phyloP scores from a whole-genome alignment of 2,113 vertebrate genomes.

The Barnardius zonarius region DNA sequence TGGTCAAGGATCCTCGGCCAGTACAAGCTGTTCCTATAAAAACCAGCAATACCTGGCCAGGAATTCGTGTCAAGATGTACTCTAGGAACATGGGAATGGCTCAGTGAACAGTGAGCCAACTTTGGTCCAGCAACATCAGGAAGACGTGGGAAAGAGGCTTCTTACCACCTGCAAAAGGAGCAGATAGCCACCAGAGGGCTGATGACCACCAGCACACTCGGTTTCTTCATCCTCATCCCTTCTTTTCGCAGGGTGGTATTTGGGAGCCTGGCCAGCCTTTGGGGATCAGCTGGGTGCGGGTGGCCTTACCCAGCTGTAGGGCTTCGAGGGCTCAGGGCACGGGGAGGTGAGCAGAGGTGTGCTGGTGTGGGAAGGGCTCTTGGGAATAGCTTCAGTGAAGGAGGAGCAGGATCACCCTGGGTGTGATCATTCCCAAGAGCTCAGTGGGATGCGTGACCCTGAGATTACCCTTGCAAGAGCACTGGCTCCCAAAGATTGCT shows the following conservation, averaged over 20 bases:
- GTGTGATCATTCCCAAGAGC: not conserved
- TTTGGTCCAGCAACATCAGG: conserved; percentile 57
- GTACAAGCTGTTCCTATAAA: not conserved
- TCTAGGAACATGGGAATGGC: not conserved
- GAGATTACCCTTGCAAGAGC: conserved; percentile 61
- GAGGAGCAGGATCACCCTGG: not conserved
- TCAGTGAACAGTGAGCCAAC: conserved; percentile 28
- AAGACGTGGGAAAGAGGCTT: conserved; percentile 37
- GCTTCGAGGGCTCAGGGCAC: not conserved
- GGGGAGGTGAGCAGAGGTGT: not conserved
- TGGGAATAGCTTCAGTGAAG: not conserved
- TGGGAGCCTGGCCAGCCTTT: not conserved
- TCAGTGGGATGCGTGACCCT: conserved; percentile 26
- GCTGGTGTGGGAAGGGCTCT: conserved; percentile 9
- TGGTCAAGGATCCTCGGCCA: not conserved
- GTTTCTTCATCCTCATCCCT: not conserved
- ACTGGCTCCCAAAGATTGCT: conserved; percentile 30
- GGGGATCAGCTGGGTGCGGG: not conserved
- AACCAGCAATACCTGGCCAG: not conserved
- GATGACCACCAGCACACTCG: not conserved
- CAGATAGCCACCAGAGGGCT: not conserved
- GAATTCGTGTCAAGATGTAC: not conserved
- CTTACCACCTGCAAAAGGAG: not conserved
- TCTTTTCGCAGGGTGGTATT: not conserved
- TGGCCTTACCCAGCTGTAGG: not conserved